phyloP scores from a whole-genome alignment of 1,140 invertebrate species.

The Anastatus disparis region DNA sequence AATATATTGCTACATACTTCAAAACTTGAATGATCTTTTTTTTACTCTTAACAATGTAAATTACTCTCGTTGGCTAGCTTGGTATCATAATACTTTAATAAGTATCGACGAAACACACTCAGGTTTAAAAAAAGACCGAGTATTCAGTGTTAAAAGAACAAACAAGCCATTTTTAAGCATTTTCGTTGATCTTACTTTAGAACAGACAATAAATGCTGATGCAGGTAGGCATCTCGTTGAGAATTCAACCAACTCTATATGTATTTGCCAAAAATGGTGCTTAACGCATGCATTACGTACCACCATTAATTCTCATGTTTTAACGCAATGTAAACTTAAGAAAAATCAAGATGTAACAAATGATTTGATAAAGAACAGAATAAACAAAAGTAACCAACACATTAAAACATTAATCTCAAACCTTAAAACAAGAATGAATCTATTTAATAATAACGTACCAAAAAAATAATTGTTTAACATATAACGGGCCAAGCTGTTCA shows the following conservation, averaged over 20 bases:
- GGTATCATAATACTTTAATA: constrained; percentile 41
- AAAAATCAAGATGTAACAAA: neutral
- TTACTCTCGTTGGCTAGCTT: constrained; percentile 49
- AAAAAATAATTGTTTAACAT: constrained; percentile 36
- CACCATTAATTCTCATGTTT: neutral
- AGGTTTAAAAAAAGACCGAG: constrained; percentile 42
- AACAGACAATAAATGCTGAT: constrained; percentile 52
- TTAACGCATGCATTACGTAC: constrained; percentile 8
- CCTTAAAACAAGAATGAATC: neutral
- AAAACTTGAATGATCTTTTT: constrained; percentile 55
- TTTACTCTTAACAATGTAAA: constrained; percentile 56
- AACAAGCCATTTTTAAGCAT: constrained; percentile 45
- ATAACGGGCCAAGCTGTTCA: constrained; percentile 22
- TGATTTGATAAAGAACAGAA: constrained; percentile 1
- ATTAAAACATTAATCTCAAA: neutral
- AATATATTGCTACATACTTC: constrained; percentile 43
- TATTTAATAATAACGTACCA: neutral
- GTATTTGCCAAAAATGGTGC: neutral
- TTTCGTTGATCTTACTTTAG: constrained; percentile 47
- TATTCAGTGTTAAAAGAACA: constrained; percentile 47
- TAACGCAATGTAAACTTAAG: neutral
- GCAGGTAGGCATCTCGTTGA: constrained; percentile 37
- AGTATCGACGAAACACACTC: constrained; percentile 48
- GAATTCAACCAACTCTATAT: no score
- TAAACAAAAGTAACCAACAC: neutral